Evolutionary conservation across 2,888 invertebrate species (phyloP), one percentile per base, ranked within the genome.

Genomic region (Trichacis sp.): DNA sequence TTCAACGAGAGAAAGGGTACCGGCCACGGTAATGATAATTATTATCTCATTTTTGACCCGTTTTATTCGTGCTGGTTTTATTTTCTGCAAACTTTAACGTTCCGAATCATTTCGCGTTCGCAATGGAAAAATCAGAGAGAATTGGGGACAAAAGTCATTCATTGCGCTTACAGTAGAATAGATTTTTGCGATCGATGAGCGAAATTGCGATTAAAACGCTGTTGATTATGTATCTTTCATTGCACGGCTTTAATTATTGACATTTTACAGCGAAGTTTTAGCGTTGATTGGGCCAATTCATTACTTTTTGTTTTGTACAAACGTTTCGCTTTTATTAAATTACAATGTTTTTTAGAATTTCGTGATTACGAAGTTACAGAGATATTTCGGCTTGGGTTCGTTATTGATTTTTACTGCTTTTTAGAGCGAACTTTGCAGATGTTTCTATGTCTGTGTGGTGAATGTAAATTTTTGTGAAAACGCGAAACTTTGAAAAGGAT

Each of bases 1-100:
- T 64, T 59, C 29, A 17, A 51, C 24, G 46, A 45, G 46, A 51
- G 33, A 49, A 56, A 56, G 49, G 49, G 57, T 24, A 15, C 29
- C 49, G 36, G 19, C 69, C 60, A 60, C 54, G 67, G 70, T 14
- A 36, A 15, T 43, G 50, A 36, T 57, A 30, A 57, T 57, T 45
- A 42, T 49, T 14, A 48, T 30, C 33, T 20, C 11, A 48, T 19
- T 45, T 45, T 45, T 45, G 2, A n/a, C 8, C n/a, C 19, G 45
- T 45, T 19, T 45, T 19, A 42, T 11, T 33, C n/a, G 8, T 8
- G 24, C 24, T 24, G 24, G 24, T 24, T 5, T 24, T 24, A 24
- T 24, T 24, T 24, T 24, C 3, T 8, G 8, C 8, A 8, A 24
- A 24, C 24, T 24, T 24, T 24, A 24, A 24, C 8, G 24, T 8